Percentiles rank a stretch among this genome's conserved stretches.
These are phyloP conservation scores for Falco rusticolus DNA, from an alignment of 2,797 vertebrate species.

Conservation along the genomic window DNA sequence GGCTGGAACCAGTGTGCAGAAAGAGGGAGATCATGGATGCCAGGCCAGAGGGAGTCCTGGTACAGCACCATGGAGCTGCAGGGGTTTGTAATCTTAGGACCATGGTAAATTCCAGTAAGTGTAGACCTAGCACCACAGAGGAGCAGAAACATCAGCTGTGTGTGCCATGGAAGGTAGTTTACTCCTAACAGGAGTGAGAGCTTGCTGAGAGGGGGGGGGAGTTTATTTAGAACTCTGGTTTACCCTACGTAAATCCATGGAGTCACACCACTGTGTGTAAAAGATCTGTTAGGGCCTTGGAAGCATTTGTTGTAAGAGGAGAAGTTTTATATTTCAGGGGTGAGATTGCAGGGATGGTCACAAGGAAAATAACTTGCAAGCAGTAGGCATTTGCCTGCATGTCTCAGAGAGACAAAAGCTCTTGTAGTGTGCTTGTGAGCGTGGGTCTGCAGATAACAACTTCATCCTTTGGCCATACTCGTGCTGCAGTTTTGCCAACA, in stretches of 20 bases:
- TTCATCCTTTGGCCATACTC: neutral
- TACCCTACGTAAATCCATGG: neutral
- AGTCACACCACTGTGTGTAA: neutral
- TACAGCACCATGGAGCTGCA: neutral
- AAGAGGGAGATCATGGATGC: fast-evolving
- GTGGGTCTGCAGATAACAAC: neutral
- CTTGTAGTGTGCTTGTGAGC: neutral
- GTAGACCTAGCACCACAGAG: neutral
- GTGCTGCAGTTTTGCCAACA: neutral
- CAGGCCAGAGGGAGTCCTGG: neutral
- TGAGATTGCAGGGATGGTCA: neutral
- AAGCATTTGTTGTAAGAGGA: neutral
- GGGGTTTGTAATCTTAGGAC: neutral
- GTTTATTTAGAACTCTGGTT: neutral
- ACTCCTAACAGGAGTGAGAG: neutral
- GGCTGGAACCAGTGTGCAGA: neutral
- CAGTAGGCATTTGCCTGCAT: neutral
- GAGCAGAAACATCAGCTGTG: neutral
- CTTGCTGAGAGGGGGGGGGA: neutral
- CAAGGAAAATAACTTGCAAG: neutral
- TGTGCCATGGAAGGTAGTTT: neutral
- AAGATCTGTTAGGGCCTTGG: neutral
- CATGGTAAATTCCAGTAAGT: neutral
- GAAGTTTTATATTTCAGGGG: neutral
- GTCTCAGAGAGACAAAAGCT: neutral